A percentile compares a stretch with the other conserved stretches of the same genome.
These are phyloP conservation scores for Drosophila kurseongensis DNA, from an alignment of 1,140 invertebrate genomes.

Conservation along the genomic window DNA sequence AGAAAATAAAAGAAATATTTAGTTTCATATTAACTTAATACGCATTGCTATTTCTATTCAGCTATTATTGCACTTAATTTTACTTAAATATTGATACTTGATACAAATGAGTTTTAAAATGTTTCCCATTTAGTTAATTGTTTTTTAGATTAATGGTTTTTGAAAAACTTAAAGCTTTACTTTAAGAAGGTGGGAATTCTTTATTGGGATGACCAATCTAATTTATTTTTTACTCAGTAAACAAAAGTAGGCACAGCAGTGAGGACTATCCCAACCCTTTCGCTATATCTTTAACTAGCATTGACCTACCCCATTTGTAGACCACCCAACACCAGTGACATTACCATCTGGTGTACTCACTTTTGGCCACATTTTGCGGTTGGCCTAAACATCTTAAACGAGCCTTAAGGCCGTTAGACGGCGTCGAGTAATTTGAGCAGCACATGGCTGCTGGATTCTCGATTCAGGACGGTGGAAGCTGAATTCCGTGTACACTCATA, in stretches of 20 bases:
- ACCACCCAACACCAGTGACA: neutral
- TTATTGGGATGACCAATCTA: no score
- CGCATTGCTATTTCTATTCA: no score
- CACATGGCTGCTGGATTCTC: slow-evolving; percentile 31
- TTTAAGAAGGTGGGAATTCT: no score
- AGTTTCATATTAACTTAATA: no score
- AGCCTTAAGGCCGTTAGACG: slow-evolving; percentile 35
- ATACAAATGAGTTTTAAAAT: no score
- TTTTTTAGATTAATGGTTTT: no score
- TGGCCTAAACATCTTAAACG: slow-evolving; percentile 38
- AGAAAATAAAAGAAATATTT: no score
- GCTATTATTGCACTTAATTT: no score
- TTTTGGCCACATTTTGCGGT: slow-evolving; percentile 39
- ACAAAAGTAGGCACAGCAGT: neutral
- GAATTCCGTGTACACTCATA: neutral
- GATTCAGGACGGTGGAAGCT: neutral
- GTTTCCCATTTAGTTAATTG: no score
- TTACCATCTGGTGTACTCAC: slow-evolving; percentile 26
- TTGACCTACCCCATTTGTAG: neutral
- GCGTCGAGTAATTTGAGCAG: slow-evolving; percentile 37
- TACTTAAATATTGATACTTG: no score
- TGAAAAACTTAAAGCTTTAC: no score
- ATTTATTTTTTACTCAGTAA: no score
- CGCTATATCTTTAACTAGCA: neutral
- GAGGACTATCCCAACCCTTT: neutral